A percentile compares a stretch with the other conserved stretches of the same genome.
phyloP scores from a whole-genome alignment of 2,113 vertebrate species.

The Candoia aspera region DNA sequence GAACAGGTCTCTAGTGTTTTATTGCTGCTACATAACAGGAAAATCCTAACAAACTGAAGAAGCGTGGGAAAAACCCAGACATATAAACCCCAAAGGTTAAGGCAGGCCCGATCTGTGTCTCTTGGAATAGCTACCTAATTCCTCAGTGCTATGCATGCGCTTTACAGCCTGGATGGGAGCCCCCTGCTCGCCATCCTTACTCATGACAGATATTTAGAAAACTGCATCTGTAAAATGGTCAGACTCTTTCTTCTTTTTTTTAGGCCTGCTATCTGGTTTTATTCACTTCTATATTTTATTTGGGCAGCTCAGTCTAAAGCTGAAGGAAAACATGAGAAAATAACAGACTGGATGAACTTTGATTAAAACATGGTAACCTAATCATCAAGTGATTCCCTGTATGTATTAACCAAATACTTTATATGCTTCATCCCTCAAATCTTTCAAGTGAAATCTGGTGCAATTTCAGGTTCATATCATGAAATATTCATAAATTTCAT shows the following conservation, averaged over 20 bases:
- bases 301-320: not conserved
- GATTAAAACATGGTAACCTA: not conserved
- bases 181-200: no score
- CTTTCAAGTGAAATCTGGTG: not conserved
- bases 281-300: not conserved
- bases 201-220: no score
- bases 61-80: no score
- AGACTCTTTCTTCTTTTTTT: accelerated
- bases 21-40: no score
- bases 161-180: no score
- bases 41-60: no score
- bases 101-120: no score
- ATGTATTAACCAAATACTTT: not conserved
- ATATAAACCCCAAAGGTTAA: no score
- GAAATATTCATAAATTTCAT: not conserved
- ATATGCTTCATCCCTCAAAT: not conserved
- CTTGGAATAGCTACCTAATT: no score
- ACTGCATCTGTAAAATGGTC: not conserved
- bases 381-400: not conserved
- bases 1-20: no score
- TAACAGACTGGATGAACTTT: not conserved
- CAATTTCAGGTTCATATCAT: not conserved
- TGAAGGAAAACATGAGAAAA: not conserved
- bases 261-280: accelerated
- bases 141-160: no score